Percentiles rank a stretch among this genome's conserved stretches.
Conservation (phyloP, 2,888 invertebrate genomes). For the Eucriotettix oculatus region DNA sequence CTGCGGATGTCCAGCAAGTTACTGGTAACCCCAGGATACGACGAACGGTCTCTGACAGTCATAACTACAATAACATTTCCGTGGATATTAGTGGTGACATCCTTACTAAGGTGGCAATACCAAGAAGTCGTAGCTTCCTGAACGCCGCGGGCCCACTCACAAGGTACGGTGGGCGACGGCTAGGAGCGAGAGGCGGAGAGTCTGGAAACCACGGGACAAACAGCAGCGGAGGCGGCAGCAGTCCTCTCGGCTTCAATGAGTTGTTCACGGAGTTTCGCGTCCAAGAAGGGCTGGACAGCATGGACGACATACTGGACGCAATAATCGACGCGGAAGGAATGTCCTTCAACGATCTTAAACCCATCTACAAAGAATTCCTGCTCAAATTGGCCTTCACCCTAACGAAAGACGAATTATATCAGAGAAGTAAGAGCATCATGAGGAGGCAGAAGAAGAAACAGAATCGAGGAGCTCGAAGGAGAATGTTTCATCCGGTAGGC, state of each 20-base stretch:
- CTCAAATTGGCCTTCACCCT: slow-evolving; percentile 72
- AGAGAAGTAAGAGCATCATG: slow-evolving; percentile 80
- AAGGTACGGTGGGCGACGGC: slow-evolving; percentile 30
- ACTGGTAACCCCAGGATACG: slow-evolving; percentile 4
- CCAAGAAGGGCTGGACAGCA: slow-evolving; percentile 73
- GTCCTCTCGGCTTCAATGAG: slow-evolving; percentile 72
- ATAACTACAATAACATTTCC: slow-evolving; percentile 11
- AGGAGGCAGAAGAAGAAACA: slow-evolving; percentile 60
- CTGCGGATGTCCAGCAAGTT: not conserved
- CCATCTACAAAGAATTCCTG: slow-evolving; percentile 79
- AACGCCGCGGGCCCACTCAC: slow-evolving; percentile 57
- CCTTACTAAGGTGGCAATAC: slow-evolving; percentile 70
- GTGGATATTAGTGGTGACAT: slow-evolving; percentile 46
- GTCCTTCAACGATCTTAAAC: slow-evolving; percentile 84
- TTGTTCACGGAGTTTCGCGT: slow-evolving; percentile 73
- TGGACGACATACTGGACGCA: slow-evolving; percentile 73
- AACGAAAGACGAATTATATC: slow-evolving; percentile 83
- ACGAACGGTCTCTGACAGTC: slow-evolving; percentile 17
- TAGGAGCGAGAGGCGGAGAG: not conserved
- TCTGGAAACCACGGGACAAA: not conserved
- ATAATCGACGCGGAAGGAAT: slow-evolving; percentile 84
- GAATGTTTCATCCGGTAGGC: slow-evolving; percentile 37
- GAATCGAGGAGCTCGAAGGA: slow-evolving; percentile 29
- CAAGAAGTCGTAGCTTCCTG: slow-evolving; percentile 69
- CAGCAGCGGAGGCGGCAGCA: slow-evolving; percentile 39